Base-by-base conservation (phyloP, 2,113 vertebrate species). In the Pavo muticus region DNA sequence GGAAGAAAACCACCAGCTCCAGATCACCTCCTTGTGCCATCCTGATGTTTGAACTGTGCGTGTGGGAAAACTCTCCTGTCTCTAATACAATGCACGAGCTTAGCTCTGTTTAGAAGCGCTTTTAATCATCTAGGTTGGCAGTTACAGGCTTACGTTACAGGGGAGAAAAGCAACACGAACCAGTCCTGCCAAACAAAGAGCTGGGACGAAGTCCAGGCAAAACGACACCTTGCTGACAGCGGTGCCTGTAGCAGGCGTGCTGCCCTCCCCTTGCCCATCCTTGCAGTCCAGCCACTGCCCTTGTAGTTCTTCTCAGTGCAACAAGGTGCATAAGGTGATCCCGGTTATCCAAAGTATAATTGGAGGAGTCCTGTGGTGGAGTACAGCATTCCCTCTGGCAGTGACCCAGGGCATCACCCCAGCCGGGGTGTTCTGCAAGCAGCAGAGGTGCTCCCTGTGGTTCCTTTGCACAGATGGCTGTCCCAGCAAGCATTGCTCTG, bases 331-430 rank as follows among this genome's bases (percentile, higher is more conserved):
- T 15, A 32, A 40, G 72, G 35, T 16, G 27, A 44, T 48, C 32
- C 12, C 35, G 0, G 11, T 2, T 6, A 0, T 3, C 42, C 63
- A 7, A 15, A 50, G 40, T 27, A 50, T 10, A 12, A 39, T 5
- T 4, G 5, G 50, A 69, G 42, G 64, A 70, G 39, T 11, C 29
- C 32, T 2, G 45, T 5, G 57, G 2, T 0, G 11, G 63, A 17
- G 54, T 14, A 48, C 5, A 1, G 69, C 1, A 1, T 23, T 84
- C 48, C 64, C 69, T 8, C 0, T 4, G 90, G 35, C 69, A 84
- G 45, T 0, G 10, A 64, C 48, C 42, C 2, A 17, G 87, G 77
- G 32, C 27, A 80, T 54, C 72, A 6, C 40, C 37, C 21, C 72
- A 35, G 10, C 27, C 4, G 32, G 5, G 20, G 63, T 24, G 2